Percentiles rank a stretch among this genome's conserved stretches.
Conservation (phyloP, 2,888 invertebrate genomes). For the Synanthedon andrenaeformis region DNA sequence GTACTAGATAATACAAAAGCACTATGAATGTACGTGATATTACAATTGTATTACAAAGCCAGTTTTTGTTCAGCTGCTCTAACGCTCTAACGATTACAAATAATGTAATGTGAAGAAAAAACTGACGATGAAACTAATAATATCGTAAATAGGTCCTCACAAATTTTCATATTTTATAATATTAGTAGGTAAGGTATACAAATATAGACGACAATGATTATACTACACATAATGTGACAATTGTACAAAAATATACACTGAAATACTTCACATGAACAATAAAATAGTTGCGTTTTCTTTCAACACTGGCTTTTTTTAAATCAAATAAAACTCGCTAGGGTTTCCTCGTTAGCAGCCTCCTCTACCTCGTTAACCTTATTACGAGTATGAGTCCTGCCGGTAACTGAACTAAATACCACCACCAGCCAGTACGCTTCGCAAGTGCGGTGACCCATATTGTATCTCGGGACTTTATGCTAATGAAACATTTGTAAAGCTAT, state of each 20-base stretch:
- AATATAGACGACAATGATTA: not conserved
- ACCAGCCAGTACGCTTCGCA: slow-evolving; percentile 11
- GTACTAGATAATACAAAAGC: no score
- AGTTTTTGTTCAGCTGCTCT: no score
- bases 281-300: not conserved
- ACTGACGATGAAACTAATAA: no score
- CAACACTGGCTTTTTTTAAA: slow-evolving; percentile 19
- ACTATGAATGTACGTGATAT: no score
- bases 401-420: slow-evolving; percentile 8
- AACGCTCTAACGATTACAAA: no score
- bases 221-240: slow-evolving; percentile 1
- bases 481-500: slow-evolving; percentile 1
- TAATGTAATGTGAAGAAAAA: no score
- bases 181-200: no score
- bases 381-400: slow-evolving; percentile 32
- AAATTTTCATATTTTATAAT: no score
- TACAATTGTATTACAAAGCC: no score
- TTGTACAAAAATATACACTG: no score
- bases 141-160: no score
- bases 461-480: slow-evolving; percentile 6
- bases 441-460: slow-evolving; percentile 21
- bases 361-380: slow-evolving; percentile 56
- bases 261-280: not conserved
- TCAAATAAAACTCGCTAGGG: slow-evolving; percentile 37
- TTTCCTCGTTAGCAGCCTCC: slow-evolving; percentile 41